Base-by-base conservation (phyloP, 2,113 vertebrate genomes). In the Oncorhynchus tshawytscha region DNA sequence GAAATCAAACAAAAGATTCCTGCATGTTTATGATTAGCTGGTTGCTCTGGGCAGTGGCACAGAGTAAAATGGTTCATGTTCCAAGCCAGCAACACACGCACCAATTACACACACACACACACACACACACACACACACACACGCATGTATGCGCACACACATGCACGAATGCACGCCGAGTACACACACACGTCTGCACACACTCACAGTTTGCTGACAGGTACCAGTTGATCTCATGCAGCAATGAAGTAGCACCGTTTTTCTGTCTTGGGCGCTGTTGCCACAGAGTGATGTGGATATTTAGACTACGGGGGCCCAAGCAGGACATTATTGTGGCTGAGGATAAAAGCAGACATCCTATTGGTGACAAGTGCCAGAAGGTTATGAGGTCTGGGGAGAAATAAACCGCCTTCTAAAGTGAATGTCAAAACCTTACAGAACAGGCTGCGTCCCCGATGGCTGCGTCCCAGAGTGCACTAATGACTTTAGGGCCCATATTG, bases 1-100 rank as follows among this genome's bases (percentile, higher is more conserved):
- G 74, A 79, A 83, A 79, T 81, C 71, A 67, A 11, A 67, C 16
- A 69, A 76, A 39, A 70, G 71, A 76, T 78, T 81, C 74, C 71
- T 76, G 45, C 71, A 72, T 78, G 48, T 82, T 82, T 75, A 65
- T 85, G 65, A 12, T 60, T 71, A 29, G 45, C 62, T 15, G 27
- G 18, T 8, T 25, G 29, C 3, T 67, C 29, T 67, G 5, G 66
- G 13, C 29, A 67, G 16, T 4, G 29, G 27, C 29, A 67, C 29
- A 76, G 71, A 57, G 68, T 71, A 75, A 79, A 78, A 70, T 72
- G 51, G 27, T 34, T 27, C 13, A 57, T 45, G 48, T 62, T 70
- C 54, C 18, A 16, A 60, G 54, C 70, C 59, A 73, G 51, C 57
- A 71, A 73, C 69, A 71, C 51, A 76, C 11, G 27, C 24, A 66